Base-by-base conservation (phyloP, 2,888 invertebrate species). In the Pristionchus mayeri region DNA sequence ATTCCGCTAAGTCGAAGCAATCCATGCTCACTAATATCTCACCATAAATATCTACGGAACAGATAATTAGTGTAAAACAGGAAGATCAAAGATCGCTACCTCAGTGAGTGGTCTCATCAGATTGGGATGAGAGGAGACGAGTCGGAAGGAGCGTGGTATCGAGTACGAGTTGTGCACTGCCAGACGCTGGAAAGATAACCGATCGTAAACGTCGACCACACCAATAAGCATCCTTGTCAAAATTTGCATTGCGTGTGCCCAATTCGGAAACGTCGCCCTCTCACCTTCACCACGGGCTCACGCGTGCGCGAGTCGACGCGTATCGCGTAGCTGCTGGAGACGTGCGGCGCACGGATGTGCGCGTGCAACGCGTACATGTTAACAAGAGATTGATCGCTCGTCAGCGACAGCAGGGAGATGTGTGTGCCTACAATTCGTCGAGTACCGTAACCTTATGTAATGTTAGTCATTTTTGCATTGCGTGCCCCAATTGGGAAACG, bases 91-190 rank as follows among this genome's bases (percentile, higher is more conserved):
- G 57, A 24, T 57, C 34, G 4, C 6, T n/a, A 81, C 48, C n/a
- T 60, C 63, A 48, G 27, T 44, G 48, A 82, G 44, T 18, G 81
- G 81, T 16, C 30, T 13, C 63, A 82, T 63, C 37, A 82, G 48
- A 27, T 63, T 30, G 6, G 81, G 81, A 48, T 30, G 81, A 34
- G 81, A 82, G 16, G 81, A 82, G 21, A 82, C 81, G 21, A 82
- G 63, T 0, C 63, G 81, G 48, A 63, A 82, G 30, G 81, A 48
- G 16, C 81, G 81, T 3, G 81, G 63, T 11, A 82, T 82, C 21
- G 81, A 63, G 48, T 82, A 82, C 18, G 60, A 13, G n/a, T 82
- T 82, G 63, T 50, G 52, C 13, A 82, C 34, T 44, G 81, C 24
- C 6, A 82, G 18, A 9, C 63, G 40, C 81, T 82, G 81, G 30